Conservation (phyloP, 2,888 invertebrate species). For the Napeogenes inachia region DNA sequence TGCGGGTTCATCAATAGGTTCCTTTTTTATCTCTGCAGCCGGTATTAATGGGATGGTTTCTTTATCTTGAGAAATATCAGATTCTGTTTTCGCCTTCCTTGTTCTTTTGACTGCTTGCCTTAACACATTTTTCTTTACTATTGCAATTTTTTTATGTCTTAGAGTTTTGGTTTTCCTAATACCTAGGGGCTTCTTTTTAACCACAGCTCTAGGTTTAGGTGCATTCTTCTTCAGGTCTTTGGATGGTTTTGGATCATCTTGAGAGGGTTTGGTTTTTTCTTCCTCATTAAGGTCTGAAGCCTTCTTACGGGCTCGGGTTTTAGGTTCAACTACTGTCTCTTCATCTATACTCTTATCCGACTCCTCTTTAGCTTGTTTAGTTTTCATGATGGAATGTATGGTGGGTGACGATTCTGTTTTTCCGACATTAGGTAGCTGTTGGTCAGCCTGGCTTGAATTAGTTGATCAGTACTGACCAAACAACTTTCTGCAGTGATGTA, state of each 20-base stretch:
- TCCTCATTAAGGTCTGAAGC: constrained; percentile 63
- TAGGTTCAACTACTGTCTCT: constrained; percentile 63
- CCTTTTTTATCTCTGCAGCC: constrained; percentile 67
- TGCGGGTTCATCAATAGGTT: constrained; percentile 61
- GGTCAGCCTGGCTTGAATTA: constrained; percentile 37
- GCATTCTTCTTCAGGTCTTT: constrained; percentile 63
- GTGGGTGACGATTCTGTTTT: constrained; percentile 64
- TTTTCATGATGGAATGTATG: constrained; percentile 76
- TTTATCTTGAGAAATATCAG: constrained; percentile 58
- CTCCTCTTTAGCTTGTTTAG: constrained; percentile 70
- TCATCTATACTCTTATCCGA: constrained; percentile 68
- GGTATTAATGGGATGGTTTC: constrained; percentile 62
- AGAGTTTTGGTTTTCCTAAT: constrained; percentile 61
- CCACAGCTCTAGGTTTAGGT: constrained; percentile 60
- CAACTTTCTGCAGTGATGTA: background rate
- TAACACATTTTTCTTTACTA: constrained; percentile 59
- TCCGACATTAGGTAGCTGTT: constrained; percentile 68
- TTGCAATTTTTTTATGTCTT: constrained; percentile 60
- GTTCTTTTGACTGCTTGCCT: constrained; percentile 54
- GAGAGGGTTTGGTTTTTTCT: constrained; percentile 55
- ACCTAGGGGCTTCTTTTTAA: constrained; percentile 67
- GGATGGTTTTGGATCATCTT: constrained; percentile 68
- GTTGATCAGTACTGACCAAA: constrained; percentile 15
- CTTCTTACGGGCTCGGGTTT: constrained; percentile 71
- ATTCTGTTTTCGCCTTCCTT: constrained; percentile 58